phyloP scores from a whole-genome alignment of 2,888 invertebrate species.

The Amorpha juglandis region DNA sequence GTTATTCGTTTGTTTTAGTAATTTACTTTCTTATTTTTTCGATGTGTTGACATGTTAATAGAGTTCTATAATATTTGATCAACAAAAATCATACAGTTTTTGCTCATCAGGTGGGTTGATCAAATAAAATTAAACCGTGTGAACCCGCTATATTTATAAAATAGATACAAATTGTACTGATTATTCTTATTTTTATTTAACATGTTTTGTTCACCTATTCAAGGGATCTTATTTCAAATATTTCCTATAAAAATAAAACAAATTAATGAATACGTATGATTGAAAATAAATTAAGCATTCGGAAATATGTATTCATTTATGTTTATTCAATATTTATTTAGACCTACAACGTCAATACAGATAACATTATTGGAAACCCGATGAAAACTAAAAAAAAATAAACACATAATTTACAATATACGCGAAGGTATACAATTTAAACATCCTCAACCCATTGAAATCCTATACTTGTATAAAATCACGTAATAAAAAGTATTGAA shows the following conservation, averaged over 20 bases:
- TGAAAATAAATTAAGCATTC: neutral
- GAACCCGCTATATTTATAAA: no score
- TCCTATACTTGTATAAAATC: slow-evolving; percentile 59
- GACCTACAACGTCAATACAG: neutral
- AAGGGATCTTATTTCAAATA: no score
- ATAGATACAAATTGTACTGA: no score
- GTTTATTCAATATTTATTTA: neutral
- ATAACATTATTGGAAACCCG: neutral
- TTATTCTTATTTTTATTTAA: no score
- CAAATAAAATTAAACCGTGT: no score
- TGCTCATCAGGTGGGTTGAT: no score
- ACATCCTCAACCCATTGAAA: slow-evolving; percentile 42
- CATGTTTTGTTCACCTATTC: no score
- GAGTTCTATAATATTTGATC: neutral
- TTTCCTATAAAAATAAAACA: no score
- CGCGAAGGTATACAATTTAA: slow-evolving; percentile 12
- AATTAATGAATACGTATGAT: neutral
- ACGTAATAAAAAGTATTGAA: slow-evolving; percentile 53
- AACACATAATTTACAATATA: neutral
- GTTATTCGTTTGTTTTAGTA: neutral
- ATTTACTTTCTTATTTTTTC: neutral
- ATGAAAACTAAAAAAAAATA: neutral
- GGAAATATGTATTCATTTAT: neutral
- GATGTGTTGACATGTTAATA: neutral
- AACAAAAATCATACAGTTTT: no score